Percentiles rank a stretch among this genome's conserved stretches.
Conservation (phyloP, 2,888 invertebrate species). For the Drosophila nr. medialis region DNA sequence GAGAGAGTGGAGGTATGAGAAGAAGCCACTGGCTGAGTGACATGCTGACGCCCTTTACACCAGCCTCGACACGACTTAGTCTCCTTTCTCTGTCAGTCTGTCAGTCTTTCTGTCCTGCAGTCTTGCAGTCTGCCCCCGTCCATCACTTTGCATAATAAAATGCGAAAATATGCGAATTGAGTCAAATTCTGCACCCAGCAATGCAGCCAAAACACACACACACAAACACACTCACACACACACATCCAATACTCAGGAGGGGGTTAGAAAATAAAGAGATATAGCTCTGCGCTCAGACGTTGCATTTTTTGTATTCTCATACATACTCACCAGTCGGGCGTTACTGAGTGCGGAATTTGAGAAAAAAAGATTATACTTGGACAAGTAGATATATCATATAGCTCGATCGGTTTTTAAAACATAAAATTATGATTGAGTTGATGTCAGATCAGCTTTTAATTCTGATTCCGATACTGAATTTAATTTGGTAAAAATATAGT, state of each 20-base stretch:
- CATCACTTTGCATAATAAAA: constrained; percentile 82
- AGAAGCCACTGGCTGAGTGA: constrained; percentile 60
- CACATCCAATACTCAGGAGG: constrained; percentile 12
- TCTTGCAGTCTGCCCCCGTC: constrained; percentile 55
- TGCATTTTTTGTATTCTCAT: constrained; percentile 34
- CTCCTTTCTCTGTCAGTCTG: constrained; percentile 27
- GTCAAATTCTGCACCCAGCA: constrained; percentile 61
- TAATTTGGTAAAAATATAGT: not conserved
- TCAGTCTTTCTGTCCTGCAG: constrained; percentile 30
- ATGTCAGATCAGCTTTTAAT: not conserved
- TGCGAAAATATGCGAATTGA: constrained; percentile 80
- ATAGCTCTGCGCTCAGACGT: constrained; percentile 23
- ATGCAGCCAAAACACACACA: constrained; percentile 51
- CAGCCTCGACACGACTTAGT: constrained; percentile 21
- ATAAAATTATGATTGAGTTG: no score
- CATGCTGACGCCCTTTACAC: constrained; percentile 69
- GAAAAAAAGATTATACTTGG: no score
- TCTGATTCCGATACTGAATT: not conserved
- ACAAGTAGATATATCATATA: no score
- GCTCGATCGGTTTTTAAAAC: no score
- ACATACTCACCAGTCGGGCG: no score
- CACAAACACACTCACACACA: constrained; percentile 32
- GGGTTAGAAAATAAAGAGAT: constrained; percentile 39
- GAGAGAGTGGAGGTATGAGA: constrained; percentile 21
- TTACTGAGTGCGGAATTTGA: no score